Base-by-base conservation (phyloP, 2,888 invertebrate genomes). In the Ornithoptera alexandrae region DNA sequence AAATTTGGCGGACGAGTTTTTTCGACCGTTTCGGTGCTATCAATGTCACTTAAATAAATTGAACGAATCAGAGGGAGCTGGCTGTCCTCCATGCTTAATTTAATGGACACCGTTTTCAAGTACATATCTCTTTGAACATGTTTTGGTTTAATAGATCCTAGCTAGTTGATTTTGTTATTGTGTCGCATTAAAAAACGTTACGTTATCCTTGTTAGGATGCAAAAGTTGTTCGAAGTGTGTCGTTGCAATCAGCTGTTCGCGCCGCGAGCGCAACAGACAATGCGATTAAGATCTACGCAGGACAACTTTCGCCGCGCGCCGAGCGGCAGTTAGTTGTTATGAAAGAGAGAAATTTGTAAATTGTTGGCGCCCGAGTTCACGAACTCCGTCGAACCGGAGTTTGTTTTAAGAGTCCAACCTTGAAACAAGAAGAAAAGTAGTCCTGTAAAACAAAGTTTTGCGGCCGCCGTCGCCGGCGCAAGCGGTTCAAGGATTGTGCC, bases 391-490 rank as follows among this genome's bases (percentile, higher is more conserved):
- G 92, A 92, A 92, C 92, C 81, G 89, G 92, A 92, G 93, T 93
- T 93, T 93, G 93, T 93, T 93, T 93, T 93, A 93, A 93, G 93
- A 93, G 93, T 93, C 92, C 93, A 93, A 93, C 93, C 93, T 93
- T 93, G 93, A 93, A 93, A 93, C 93, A 93, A 93, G 93, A 93
- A 93, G 92, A 93, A 93, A 93, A 93, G 93, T 93, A 93, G 93
- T 93, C 93, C 93, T 93, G 93, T 93, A 92, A 93, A 93, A 93
- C 93, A 93, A 93, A 93, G 93, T 93, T 93, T 92, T 92, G 93
- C 92, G 93, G 92, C 92, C 88, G 93, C 90, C 93, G 93, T 90
- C 93, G 91, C 92, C 92, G 90, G 92, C 92, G 92, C 92, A 92
- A 92, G 92, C 92, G 90, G 93, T 93, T 93, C 93, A 93, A 93